These are phyloP conservation scores for Apis cerana DNA, from an alignment of 1,140 invertebrate species.

Conservation along the genomic window DNA sequence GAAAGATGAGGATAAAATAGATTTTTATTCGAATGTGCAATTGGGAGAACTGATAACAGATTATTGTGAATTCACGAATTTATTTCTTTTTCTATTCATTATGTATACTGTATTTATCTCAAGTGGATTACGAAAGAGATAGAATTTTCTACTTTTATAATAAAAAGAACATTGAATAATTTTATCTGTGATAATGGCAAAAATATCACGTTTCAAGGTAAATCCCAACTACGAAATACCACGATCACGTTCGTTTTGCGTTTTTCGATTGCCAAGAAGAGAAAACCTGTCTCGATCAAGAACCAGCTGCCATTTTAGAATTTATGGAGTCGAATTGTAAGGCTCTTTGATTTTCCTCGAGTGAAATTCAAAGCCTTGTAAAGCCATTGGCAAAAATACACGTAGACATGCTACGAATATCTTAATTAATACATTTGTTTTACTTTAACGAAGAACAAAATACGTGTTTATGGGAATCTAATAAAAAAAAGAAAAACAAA, in stretches of 20 bases:
- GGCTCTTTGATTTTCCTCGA: not conserved
- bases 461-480: not conserved
- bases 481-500: not conserved
- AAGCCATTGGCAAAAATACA: not conserved
- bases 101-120: too few relatives aligned
- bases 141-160: not conserved
- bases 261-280: conserved; percentile 3
- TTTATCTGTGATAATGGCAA: too few relatives aligned
- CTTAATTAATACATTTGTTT: not conserved
- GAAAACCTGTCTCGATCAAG: not conserved
- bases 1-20: too few relatives aligned
- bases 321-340: not conserved
- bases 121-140: too few relatives aligned
- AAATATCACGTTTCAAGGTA: not conserved
- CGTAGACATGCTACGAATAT: not conserved
- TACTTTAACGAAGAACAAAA: not conserved
- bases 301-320: not conserved
- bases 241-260: not conserved
- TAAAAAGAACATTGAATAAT: not conserved
- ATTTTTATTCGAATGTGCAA: too few relatives aligned
- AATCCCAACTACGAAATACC: not conserved
- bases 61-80: too few relatives aligned
- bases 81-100: too few relatives aligned
- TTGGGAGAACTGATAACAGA: too few relatives aligned
- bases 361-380: not conserved